A percentile compares a stretch with the other conserved stretches of the same genome.
Evolutionary conservation across 2,113 vertebrate species (phyloP).

Genomic region (Melospiza georgiana): DNA sequence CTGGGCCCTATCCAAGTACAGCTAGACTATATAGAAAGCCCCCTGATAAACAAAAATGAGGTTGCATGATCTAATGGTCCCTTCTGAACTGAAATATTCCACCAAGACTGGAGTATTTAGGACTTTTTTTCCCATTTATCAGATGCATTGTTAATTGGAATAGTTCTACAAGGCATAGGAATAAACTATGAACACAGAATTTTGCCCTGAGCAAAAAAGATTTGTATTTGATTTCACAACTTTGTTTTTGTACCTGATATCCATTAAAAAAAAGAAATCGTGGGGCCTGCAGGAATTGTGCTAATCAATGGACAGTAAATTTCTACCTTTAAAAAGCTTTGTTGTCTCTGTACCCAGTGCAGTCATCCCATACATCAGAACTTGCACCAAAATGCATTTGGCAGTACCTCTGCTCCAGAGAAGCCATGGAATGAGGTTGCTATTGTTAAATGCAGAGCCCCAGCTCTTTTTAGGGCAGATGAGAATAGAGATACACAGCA

Average conservation of each 20-base stretch:
- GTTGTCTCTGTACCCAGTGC: neutral
- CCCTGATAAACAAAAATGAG: neutral
- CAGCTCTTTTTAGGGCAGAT: neutral
- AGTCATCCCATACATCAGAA: constrained; percentile 10
- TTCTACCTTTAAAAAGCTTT: constrained; percentile 19
- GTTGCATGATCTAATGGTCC: neutral
- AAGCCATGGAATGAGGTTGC: neutral
- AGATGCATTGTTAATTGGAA: neutral
- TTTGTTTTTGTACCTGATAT: constrained; percentile 55
- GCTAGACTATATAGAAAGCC: neutral
- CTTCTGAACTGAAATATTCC: neutral
- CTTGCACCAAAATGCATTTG: neutral
- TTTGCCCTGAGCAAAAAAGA: neutral
- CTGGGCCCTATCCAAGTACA: neutral
- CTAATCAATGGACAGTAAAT: constrained; percentile 56
- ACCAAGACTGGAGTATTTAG: neutral
- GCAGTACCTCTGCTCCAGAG: neutral
- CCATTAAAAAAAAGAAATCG: neutral
- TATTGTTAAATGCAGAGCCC: neutral
- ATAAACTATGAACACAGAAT: neutral
- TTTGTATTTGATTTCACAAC: neutral
- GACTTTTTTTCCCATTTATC: neutral
- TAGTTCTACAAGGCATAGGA: neutral
- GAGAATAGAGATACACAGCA: neutral
- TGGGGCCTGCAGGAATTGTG: constrained; percentile 9